Conservation (phyloP, 2,888 invertebrate genomes). For the Branchipolynoe longqiensis region DNA sequence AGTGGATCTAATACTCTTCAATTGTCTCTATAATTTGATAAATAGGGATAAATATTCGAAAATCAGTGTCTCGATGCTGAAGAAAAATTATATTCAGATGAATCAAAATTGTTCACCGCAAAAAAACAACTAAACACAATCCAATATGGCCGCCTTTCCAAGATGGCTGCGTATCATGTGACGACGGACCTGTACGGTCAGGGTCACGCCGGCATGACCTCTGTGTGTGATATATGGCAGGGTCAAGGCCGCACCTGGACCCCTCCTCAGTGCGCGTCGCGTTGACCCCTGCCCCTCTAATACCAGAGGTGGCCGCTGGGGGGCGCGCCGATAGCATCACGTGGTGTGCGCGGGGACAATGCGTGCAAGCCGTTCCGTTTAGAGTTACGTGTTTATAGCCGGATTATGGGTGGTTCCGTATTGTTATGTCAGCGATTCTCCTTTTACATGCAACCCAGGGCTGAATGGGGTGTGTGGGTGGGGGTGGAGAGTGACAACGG, state of each 20-base stretch:
- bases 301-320: slow-evolving; percentile 1
- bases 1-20: too few species aligned
- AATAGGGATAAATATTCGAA: too few species aligned
- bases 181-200: neutral
- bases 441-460: neutral
- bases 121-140: too few species aligned
- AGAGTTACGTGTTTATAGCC: slow-evolving; percentile 17
- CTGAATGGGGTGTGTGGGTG: neutral
- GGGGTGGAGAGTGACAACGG: neutral
- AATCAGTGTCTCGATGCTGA: too few species aligned
- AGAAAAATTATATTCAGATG: too few species aligned
- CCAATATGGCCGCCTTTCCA: slow-evolving; percentile 1
- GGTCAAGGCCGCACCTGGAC: slow-evolving; percentile 12
- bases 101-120: too few species aligned
- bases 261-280: neutral
- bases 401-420: slow-evolving; percentile 29
- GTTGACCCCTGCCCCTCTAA: neutral
- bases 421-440: slow-evolving; percentile 16
- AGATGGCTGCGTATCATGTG: slow-evolving; percentile 10
- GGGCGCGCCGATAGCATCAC: slow-evolving; percentile 7
- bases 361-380: neutral
- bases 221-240: slow-evolving; percentile 26
- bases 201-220: slow-evolving; percentile 33
- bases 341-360: slow-evolving; percentile 1
- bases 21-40: too few species aligned